phyloP scores from a whole-genome alignment of 2,113 vertebrate species.

The Vulpes ferrilata region DNA sequence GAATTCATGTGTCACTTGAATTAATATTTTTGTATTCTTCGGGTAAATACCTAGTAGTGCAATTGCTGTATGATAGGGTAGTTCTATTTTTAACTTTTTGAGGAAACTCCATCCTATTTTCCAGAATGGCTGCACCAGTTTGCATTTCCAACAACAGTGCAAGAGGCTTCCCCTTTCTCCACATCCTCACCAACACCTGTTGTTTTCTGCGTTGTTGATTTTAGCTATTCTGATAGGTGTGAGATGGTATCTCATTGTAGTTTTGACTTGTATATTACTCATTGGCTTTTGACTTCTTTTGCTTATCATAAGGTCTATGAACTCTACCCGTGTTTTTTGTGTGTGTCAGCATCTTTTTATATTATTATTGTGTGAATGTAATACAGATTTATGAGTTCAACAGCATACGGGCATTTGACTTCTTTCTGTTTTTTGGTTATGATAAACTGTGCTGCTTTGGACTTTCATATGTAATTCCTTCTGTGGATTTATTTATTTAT shows the following conservation, averaged over 20 bases:
- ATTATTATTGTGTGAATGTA: not conserved
- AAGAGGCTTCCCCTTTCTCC: not conserved
- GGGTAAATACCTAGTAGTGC: not conserved
- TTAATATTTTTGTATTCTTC: not conserved
- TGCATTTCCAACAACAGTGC: not conserved
- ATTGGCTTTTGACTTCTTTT: not conserved
- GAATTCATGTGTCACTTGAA: not conserved
- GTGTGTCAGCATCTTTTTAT: not conserved
- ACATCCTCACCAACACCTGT: not conserved
- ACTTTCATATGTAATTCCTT: not conserved
- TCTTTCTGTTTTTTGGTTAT: not conserved
- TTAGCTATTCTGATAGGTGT: not conserved
- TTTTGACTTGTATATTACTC: not conserved
- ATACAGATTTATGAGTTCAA: not conserved
- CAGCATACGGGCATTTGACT: not conserved
- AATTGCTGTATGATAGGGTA: not conserved
- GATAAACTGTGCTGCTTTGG: not conserved
- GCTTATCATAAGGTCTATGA: not conserved
- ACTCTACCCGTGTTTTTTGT: constrained; percentile 8
- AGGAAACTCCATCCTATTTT: not conserved
- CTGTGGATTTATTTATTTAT: constrained; percentile 4
- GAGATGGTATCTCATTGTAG: not conserved
- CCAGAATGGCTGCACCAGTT: not conserved
- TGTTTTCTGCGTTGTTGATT: not conserved
- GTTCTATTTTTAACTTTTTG: not conserved